Evolutionary conservation across 2,888 invertebrate species (phyloP), one percentile per base, ranked within the genome.

Genomic region (Linnaemya vulpina): DNA sequence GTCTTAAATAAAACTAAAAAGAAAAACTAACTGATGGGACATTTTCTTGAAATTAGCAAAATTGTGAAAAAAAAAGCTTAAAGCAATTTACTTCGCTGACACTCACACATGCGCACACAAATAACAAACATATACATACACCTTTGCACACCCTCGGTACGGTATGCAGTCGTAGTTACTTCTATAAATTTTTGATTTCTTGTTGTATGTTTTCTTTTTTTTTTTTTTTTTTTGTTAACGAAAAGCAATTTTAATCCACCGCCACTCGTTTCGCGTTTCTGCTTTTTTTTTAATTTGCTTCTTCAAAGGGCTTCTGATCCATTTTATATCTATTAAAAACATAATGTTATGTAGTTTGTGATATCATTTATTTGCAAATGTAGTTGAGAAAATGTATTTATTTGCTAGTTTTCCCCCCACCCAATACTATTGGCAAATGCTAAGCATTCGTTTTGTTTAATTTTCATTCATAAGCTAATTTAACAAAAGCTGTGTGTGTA

Each of bases 291-390:
- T 40, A 1, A 40, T 40, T 40, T 40, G 13, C 40, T 58, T 30
- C n/a, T 58, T 58, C 38, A 5, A 30, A 7, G 10, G 20, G 11
- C 15, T 43, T 71, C 46, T 70, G 40, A 71, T 60, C 38, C 55
- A 74, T 17, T 79, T 68, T 80, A 74, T 40, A 70, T 80, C 78
- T 74, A 76, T 40, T 65, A n/a, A 70, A 35, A 80, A 51, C 25
- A 71, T 53, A 79, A 74, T n/a, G 55, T 63, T 76, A 62, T 63
- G 55, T 2, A 65, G 77, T 79, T 79, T 30, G 51, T 68, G 3
- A 65, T 40, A 67, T 22, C 15, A 58, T 25, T 13, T 73, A 67
- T 73, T 49, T 51, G 46, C 49, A 67, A 15, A 55, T 79, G 53
- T 20, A 20, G 20, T 20, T 13, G 17, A 15, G 30, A 49, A 67